Percentiles rank a stretch among this genome's conserved stretches.
Conservation (phyloP, 2,113 vertebrate genomes). For the Xenotilapia caudafasciata region DNA sequence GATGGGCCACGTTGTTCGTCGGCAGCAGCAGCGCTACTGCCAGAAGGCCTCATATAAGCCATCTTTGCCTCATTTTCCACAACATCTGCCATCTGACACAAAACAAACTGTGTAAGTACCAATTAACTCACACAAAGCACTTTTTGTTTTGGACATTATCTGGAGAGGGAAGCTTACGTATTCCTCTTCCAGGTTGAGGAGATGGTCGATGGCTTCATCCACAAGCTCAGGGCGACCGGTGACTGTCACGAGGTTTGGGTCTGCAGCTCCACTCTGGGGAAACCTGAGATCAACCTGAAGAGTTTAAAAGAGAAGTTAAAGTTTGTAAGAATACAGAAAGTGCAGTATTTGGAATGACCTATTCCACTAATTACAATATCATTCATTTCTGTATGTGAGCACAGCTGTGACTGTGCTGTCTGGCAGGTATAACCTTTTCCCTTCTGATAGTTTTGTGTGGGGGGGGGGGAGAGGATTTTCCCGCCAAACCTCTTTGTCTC, state of each 20-base stretch:
- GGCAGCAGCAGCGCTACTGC: constrained; percentile 62
- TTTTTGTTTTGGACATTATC: background rate
- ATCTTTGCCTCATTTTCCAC: constrained; percentile 90
- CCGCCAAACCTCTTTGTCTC: background rate
- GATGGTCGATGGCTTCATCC: constrained; percentile 97
- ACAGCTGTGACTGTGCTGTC: background rate
- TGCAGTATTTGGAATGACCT: background rate
- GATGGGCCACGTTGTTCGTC: constrained; percentile 84
- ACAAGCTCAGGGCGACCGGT: constrained; percentile 93
- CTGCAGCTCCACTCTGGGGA: constrained; percentile 89
- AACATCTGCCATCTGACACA: constrained; percentile 83
- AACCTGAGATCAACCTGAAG: constrained; percentile 94
- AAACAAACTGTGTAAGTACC: background rate
- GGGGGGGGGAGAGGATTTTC: background rate
- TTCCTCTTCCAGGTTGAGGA: constrained; percentile 96
- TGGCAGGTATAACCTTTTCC: background rate
- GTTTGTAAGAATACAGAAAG: background rate
- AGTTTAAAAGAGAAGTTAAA: background rate
- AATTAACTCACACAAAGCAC: background rate
- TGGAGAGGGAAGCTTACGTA: constrained; percentile 76
- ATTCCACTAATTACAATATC: background rate
- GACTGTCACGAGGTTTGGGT: constrained; percentile 92
- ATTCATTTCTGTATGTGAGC: background rate
- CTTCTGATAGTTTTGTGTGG: background rate
- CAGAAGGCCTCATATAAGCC: constrained; percentile 84